Conservation (phyloP, 2,797 vertebrate genomes). For the Rhynchotus rufescens region DNA sequence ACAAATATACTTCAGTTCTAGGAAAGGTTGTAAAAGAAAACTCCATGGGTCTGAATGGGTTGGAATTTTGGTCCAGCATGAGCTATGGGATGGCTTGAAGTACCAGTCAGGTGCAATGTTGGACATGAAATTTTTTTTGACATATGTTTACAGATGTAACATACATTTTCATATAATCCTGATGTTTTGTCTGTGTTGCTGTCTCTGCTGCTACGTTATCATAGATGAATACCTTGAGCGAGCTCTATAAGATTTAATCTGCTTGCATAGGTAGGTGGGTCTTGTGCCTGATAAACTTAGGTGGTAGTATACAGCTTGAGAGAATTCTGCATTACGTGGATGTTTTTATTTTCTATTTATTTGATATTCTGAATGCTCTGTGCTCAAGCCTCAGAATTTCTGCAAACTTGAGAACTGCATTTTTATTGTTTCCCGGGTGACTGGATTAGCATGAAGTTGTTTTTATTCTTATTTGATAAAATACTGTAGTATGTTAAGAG, state of each 20-base stretch:
- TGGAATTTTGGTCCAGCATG: background rate
- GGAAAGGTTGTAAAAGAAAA: background rate
- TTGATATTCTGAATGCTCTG: background rate
- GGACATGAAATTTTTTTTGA: background rate
- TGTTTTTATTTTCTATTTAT: background rate
- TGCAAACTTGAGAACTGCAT: background rate
- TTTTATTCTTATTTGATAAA: slow-evolving; percentile 7
- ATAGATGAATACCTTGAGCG: background rate
- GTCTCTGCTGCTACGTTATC: background rate
- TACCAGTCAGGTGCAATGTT: background rate
- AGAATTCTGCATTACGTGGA: background rate
- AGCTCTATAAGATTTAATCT: background rate
- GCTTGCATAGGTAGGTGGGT: background rate
- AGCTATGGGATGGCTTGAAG: background rate
- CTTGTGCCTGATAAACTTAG: background rate
- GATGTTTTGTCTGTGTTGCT: background rate
- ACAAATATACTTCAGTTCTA: background rate
- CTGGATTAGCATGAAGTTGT: background rate
- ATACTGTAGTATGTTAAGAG: background rate
- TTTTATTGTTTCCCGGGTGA: background rate
- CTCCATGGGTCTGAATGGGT: background rate
- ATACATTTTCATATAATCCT: background rate
- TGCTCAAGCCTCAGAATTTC: background rate
- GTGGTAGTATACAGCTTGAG: background rate
- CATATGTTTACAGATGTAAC: background rate